Evolutionary conservation across 1,140 invertebrate species (phyloP).

Genomic region (Metaphire vulgaris): DNA sequence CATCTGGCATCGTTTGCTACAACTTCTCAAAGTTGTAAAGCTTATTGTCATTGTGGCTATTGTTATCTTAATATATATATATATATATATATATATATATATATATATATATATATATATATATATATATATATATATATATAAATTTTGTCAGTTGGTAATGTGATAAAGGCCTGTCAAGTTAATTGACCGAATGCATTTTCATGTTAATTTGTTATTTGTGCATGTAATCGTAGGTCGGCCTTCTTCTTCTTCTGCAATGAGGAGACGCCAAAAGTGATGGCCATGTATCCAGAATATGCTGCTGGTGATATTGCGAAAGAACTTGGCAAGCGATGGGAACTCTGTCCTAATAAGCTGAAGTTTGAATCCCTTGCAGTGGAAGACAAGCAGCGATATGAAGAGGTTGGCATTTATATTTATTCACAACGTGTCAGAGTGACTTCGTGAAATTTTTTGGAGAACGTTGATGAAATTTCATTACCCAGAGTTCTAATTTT

Average conservation of each 20-base stretch:
- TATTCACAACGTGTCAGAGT: too few relatives aligned
- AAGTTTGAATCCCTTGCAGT: constrained; percentile 91
- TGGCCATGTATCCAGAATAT: constrained; percentile 82
- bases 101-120: too few relatives aligned
- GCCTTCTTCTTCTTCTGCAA: constrained; percentile 99
- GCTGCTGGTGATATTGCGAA: constrained; percentile 96
- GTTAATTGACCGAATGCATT: background rate
- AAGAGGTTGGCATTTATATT: constrained; percentile 58
- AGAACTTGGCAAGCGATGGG: constrained; percentile 92
- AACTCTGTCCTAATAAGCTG: constrained; percentile 71
- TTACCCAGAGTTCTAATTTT: too few relatives aligned
- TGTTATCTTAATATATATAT: too few relatives aligned
- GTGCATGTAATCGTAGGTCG: constrained; percentile 62
- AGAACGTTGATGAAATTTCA: too few relatives aligned
- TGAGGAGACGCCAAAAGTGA: constrained; percentile 90
- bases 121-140: too few relatives aligned
- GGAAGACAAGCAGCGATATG: constrained; percentile 90
- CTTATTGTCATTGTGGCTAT: too few relatives aligned
- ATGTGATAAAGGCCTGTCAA: background rate
- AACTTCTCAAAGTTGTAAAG: too few relatives aligned
- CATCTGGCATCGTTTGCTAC: too few relatives aligned
- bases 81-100: too few relatives aligned
- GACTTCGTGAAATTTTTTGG: too few relatives aligned
- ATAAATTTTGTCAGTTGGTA: constrained; percentile 2
- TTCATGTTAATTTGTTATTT: background rate